Percentiles rank a stretch among this genome's conserved stretches.
phyloP scores from a whole-genome alignment of 2,888 invertebrate genomes.

The Ectemnius continuus region DNA sequence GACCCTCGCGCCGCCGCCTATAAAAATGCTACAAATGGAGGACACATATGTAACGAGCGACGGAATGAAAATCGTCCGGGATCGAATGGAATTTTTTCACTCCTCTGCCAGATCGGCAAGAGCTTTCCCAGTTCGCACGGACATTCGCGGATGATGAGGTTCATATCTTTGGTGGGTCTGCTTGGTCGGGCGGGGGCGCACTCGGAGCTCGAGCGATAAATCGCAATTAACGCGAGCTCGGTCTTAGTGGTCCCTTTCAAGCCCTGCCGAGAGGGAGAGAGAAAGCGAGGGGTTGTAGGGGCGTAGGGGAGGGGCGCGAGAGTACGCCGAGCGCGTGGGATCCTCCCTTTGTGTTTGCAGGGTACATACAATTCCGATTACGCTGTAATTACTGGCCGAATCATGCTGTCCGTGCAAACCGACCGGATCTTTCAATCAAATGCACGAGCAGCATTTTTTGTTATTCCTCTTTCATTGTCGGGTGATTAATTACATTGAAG shows the following conservation, averaged over 20 bases:
- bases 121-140: too few species aligned
- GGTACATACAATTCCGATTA: constrained; percentile 11
- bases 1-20: constrained; percentile 17
- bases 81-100: not conserved
- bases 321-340: constrained; percentile 3
- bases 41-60: constrained; percentile 8
- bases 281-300: not conserved
- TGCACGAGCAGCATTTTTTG: too few species aligned
- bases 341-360: constrained; percentile 6
- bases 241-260: constrained; percentile 11
- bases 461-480: not conserved
- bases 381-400: constrained; percentile 41
- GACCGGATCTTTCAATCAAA: too few species aligned
- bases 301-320: constrained; percentile 6
- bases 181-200: too few species aligned
- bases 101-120: too few species aligned
- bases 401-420: too few species aligned
- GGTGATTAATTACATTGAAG: not conserved
- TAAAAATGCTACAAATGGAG: constrained; percentile 2
- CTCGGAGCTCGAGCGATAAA: constrained; percentile 1
- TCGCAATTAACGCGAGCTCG: constrained; percentile 10
- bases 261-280: not conserved
- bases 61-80: constrained; percentile 8
- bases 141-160: too few species aligned
- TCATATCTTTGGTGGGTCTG: too few species aligned